Evolutionary conservation across 2,888 invertebrate species (phyloP), one percentile per base, ranked within the genome.

Genomic region (Noctua janthe): DNA sequence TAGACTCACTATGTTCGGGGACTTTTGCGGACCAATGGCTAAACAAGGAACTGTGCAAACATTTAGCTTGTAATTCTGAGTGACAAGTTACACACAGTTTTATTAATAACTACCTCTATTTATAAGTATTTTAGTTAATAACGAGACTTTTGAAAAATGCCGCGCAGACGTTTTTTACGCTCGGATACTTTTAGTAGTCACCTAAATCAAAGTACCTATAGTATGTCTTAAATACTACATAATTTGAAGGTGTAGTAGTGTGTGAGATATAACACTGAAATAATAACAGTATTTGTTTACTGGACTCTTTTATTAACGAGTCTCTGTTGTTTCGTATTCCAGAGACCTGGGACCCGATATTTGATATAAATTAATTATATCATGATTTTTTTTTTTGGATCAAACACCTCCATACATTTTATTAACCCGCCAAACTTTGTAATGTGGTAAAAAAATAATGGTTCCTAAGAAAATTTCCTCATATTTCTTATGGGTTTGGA

Each of bases 21-120:
- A 54, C 13, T 15, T 51, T 67, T 17, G 29, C 47, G 39, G 29
- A 62, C 13, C 35, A 54, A 79, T 47, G 80, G 39, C n/a, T 59
- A 47, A 62, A 67, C 81, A 43, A 59, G 69, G 79, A 76, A 78
- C 80, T 74, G 78, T 82, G 74, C 67, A 76, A 79, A 71, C 51
- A 81, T 73, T 86, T 89, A 90, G 83, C 71, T 85, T 56, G 56
- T 84, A 84, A 81, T 86, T 82, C 78, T 86, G 87, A 91, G 73
- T 92, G 91, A 90, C 92, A 90, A 91, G 90, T 88, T 88, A 89
- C 88, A 90, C 91, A 91, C 92, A 90, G 79, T 88, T 86, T 66
- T 73, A 78, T 87, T 88, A 70, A 79, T 84, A 70, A 87, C 94
- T 94, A 94, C 94, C 94, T 94, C 94, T 92, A 89, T 88, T 83